Conservation (phyloP, 2,113 vertebrate genomes). For the Pao palembangensis region DNA sequence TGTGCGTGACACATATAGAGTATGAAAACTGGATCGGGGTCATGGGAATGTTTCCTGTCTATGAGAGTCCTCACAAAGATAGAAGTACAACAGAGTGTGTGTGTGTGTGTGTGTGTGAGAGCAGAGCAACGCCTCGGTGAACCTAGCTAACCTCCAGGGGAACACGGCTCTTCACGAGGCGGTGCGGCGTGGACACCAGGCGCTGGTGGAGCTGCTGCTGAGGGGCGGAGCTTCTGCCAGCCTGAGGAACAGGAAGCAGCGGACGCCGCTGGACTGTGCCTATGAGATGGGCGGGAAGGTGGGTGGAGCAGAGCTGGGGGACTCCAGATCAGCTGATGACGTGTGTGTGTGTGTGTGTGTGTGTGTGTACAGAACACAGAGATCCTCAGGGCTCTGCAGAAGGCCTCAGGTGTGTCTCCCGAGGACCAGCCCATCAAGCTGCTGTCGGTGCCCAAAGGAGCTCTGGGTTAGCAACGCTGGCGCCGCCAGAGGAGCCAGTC, state of each 20-base stretch:
- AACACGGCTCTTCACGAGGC: slow-evolving; percentile 90
- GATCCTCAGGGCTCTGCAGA: slow-evolving; percentile 84
- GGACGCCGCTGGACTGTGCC: slow-evolving; percentile 81
- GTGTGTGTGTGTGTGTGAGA: neutral
- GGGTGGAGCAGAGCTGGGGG: neutral
- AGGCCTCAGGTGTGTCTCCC: slow-evolving; percentile 67
- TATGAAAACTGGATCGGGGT: no score
- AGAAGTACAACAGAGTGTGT: no score
- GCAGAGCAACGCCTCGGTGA: slow-evolving; percentile 83
- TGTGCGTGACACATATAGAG: neutral
- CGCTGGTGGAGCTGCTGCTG: slow-evolving; percentile 84
- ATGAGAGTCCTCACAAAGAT: no score
- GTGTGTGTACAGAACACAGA: slow-evolving; percentile 79
- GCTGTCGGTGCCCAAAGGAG: slow-evolving; percentile 66
- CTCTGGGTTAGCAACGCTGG: slow-evolving; percentile 56
- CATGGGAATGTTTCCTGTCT: no score
- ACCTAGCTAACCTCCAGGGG: slow-evolving; percentile 81
- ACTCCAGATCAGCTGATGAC: neutral
- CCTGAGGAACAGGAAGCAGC: slow-evolving; percentile 79
- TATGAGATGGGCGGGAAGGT: slow-evolving; percentile 80
- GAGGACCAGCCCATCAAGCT: slow-evolving; percentile 67
- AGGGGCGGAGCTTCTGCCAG: slow-evolving; percentile 74
- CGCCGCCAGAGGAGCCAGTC: no score
- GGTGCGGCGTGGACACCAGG: slow-evolving; percentile 67
- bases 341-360: neutral